Conservation (phyloP, 2,113 vertebrate species). For the Prunella fulvescens region DNA sequence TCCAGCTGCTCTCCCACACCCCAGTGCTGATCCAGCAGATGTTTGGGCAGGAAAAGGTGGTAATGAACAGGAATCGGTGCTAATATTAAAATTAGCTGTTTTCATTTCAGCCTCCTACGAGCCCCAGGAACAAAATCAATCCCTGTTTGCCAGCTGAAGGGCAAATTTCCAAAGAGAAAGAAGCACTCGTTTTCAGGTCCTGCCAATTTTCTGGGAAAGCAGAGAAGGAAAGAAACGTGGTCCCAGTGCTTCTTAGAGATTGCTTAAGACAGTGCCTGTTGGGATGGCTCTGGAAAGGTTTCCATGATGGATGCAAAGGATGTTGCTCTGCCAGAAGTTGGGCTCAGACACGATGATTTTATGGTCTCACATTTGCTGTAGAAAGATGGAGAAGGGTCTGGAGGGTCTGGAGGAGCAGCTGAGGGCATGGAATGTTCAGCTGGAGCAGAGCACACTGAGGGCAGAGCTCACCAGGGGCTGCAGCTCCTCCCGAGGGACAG, state of each 20-base stretch:
- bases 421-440: background rate
- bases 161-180: background rate
- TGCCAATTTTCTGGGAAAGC: background rate
- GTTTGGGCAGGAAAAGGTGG: conserved; percentile 12
- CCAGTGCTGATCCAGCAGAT: background rate
- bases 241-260: background rate
- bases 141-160: background rate
- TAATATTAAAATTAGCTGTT: conserved; percentile 31
- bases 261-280: background rate
- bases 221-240: background rate
- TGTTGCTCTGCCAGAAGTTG: background rate
- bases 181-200: background rate
- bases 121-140: background rate
- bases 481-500: background rate
- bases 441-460: background rate
- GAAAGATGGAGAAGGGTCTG: background rate
- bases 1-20: background rate
- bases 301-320: background rate
- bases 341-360: background rate
- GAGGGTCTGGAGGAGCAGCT: background rate
- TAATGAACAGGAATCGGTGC: background rate
- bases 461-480: background rate
- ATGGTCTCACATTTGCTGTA: background rate
- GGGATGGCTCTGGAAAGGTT: background rate
- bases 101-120: background rate